A percentile compares a stretch with the other conserved stretches of the same genome.
Evolutionary conservation across 1,140 invertebrate genomes (phyloP).

Genomic region (Drosophila biarmipes): DNA sequence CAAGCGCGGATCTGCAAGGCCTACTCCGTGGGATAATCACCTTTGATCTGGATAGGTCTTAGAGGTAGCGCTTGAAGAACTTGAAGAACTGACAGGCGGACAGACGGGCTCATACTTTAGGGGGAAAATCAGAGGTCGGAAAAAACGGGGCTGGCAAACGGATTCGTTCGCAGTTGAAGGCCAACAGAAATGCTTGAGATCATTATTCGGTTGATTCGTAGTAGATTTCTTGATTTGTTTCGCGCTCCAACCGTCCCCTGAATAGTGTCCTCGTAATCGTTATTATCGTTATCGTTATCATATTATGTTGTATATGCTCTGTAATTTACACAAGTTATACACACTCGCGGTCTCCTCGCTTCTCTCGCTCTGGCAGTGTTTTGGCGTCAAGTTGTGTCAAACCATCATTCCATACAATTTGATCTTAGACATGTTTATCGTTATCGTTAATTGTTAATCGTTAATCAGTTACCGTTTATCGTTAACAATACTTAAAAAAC

Average conservation of each 20-base stretch:
- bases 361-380: slow-evolving; percentile 83
- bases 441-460: slow-evolving; percentile 29
- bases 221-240: slow-evolving; percentile 35
- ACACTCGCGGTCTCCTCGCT: slow-evolving; percentile 50
- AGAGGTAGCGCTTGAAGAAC: neutral
- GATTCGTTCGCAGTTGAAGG: slow-evolving; percentile 5
- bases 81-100: slow-evolving; percentile 4
- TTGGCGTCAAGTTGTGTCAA: slow-evolving; percentile 84
- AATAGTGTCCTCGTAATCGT: slow-evolving; percentile 40
- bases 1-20: neutral
- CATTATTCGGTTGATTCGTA: slow-evolving; percentile 40
- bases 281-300: slow-evolving; percentile 27
- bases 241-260: slow-evolving; percentile 31
- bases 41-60: neutral
- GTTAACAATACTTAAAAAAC: slow-evolving; percentile 70
- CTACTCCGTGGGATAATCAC: neutral
- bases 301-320: slow-evolving; percentile 46
- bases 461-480: slow-evolving; percentile 35
- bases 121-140: neutral
- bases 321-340: slow-evolving; percentile 70
- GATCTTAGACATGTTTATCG: slow-evolving; percentile 62
- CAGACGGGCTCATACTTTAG: slow-evolving; percentile 10
- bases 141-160: neutral
- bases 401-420: slow-evolving; percentile 82
- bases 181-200: slow-evolving; percentile 45